These are phyloP conservation scores for Nycteola revayana DNA, from an alignment of 2,888 invertebrate species.

Conservation along the genomic window DNA sequence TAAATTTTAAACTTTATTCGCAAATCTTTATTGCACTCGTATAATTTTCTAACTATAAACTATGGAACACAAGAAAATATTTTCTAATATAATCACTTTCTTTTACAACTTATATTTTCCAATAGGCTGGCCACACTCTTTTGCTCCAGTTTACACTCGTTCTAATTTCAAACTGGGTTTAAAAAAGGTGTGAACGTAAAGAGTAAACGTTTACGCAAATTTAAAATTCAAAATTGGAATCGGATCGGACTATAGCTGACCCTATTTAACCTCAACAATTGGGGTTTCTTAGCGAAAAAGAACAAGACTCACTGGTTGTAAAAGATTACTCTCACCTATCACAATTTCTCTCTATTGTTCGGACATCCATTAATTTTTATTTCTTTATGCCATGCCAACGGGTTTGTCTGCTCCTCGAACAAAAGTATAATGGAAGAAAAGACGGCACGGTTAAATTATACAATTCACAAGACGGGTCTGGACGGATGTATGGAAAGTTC, in stretches of 20 bases:
- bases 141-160: too few relatives aligned
- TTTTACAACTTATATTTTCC: too few relatives aligned
- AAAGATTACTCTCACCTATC: constrained; percentile 80
- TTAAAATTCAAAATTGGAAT: constrained; percentile 63
- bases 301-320: constrained; percentile 59
- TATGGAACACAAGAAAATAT: too few relatives aligned
- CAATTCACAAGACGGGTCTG: constrained; percentile 58
- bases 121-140: too few relatives aligned
- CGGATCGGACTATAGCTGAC: constrained; percentile 51
- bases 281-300: constrained; percentile 58
- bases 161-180: too few relatives aligned
- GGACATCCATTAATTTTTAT: constrained; percentile 72
- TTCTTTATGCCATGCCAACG: constrained; percentile 61
- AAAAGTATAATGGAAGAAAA: constrained; percentile 71
- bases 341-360: constrained; percentile 77
- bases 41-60: too few relatives aligned
- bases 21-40: too few relatives aligned
- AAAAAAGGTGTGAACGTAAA: too few relatives aligned
- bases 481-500: constrained; percentile 46
- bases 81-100: too few relatives aligned
- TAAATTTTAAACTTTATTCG: too few relatives aligned
- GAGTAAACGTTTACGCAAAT: constrained; percentile 8
- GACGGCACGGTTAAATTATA: constrained; percentile 64
- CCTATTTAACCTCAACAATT: constrained; percentile 67
- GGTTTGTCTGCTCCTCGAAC: constrained; percentile 67